Conservation (phyloP, 2,888 invertebrate species). For the Mythimna lalbum region DNA sequence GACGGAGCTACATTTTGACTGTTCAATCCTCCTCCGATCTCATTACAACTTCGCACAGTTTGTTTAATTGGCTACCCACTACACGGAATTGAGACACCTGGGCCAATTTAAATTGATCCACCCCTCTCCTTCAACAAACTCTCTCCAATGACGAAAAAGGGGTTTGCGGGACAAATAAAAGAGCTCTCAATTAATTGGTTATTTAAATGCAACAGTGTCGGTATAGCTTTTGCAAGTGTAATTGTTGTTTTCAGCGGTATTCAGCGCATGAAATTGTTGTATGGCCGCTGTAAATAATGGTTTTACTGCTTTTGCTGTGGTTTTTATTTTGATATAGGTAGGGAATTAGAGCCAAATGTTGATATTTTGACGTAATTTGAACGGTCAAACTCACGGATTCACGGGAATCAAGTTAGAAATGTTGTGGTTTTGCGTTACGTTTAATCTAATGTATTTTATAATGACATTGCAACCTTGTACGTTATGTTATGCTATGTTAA, state of each 20-base stretch:
- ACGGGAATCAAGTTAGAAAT: slow-evolving; percentile 21
- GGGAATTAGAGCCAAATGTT: slow-evolving; percentile 25
- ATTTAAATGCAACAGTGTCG: slow-evolving; percentile 70
- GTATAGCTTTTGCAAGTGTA: slow-evolving; percentile 64
- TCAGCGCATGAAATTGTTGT: slow-evolving; percentile 69
- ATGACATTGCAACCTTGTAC: background rate
- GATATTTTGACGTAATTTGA: slow-evolving; percentile 27
- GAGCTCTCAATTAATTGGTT: slow-evolving; percentile 64
- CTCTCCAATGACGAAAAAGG: slow-evolving; percentile 27
- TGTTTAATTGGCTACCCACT: slow-evolving; percentile 75
- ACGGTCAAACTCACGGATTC: no score
- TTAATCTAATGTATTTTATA: slow-evolving; percentile 3
- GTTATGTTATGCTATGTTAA: no score
- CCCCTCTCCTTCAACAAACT: slow-evolving; percentile 16
- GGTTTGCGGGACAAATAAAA: slow-evolving; percentile 34
- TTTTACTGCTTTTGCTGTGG: slow-evolving; percentile 46
- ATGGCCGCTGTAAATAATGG: slow-evolving; percentile 62
- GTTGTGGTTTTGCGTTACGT: slow-evolving; percentile 4
- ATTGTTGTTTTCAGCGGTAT: slow-evolving; percentile 70
- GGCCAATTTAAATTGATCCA: slow-evolving; percentile 64
- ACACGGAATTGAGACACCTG: slow-evolving; percentile 64
- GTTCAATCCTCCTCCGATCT: slow-evolving; percentile 74
- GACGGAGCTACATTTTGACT: slow-evolving; percentile 67
- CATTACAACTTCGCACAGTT: slow-evolving; percentile 75
- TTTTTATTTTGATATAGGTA: slow-evolving; percentile 40